phyloP scores from a whole-genome alignment of 2,797 vertebrate genomes.

The Eulemur mongoz region DNA sequence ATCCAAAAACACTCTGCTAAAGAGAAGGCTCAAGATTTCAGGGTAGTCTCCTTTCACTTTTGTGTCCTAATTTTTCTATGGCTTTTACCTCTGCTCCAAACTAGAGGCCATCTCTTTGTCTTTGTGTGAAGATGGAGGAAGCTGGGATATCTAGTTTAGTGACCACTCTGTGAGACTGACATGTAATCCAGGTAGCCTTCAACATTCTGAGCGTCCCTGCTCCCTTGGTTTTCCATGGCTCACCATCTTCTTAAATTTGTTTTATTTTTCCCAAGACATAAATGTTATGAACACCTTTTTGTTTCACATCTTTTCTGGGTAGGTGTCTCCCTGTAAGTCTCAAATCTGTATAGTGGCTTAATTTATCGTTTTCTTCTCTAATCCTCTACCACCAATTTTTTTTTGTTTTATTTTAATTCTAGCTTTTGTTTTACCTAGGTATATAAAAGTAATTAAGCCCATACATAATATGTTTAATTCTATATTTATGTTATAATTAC shows the following conservation, averaged over 20 bases:
- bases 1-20: background rate
- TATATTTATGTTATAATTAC: background rate
- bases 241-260: background rate
- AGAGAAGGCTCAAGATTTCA: background rate
- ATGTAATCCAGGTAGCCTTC: background rate
- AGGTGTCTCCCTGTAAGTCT: background rate
- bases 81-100: background rate
- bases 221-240: background rate
- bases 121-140: background rate
- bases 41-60: background rate
- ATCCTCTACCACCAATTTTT: background rate
- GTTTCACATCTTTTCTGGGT: background rate
- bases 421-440: background rate
- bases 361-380: background rate
- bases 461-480: background rate
- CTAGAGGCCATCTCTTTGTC: background rate
- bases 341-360: background rate
- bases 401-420: conserved; percentile 15
- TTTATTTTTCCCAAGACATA: background rate
- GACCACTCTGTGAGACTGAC: background rate
- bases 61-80: background rate
- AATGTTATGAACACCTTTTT: background rate
- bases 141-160: background rate
- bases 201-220: background rate
- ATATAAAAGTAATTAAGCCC: background rate